Evolutionary conservation across 2,888 invertebrate species (phyloP).

Genomic region (Diadegma fenestrale): DNA sequence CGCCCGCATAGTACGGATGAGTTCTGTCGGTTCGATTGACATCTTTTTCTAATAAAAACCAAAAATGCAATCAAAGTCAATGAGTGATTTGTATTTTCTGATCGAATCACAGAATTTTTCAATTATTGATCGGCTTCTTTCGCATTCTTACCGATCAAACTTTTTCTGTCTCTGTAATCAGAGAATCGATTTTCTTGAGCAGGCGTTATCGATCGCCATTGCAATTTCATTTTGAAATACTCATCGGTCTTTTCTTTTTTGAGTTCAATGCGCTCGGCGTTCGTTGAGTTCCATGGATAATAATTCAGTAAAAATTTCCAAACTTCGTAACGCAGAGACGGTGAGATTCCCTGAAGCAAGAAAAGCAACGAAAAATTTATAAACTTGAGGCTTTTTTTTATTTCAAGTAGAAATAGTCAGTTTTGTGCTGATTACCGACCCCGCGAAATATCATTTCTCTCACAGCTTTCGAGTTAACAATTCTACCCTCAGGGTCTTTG

Average conservation of each 20-base stretch:
- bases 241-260: constrained; percentile 92
- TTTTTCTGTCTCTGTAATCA: constrained; percentile 95
- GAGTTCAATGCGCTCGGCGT: constrained; percentile 89
- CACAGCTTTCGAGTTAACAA: constrained; percentile 91
- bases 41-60: constrained; percentile 91
- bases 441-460: constrained; percentile 96
- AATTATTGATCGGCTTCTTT: no score
- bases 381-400: background rate
- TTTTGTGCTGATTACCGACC: constrained; percentile 86
- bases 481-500: constrained; percentile 92
- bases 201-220: constrained; percentile 96
- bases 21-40: constrained; percentile 98
- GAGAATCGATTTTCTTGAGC: constrained; percentile 95
- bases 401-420: background rate
- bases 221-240: constrained; percentile 97
- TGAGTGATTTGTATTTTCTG: background rate
- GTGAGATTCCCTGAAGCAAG: constrained; percentile 90
- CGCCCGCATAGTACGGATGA: constrained; percentile 96
- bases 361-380: background rate
- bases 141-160: constrained; percentile 89
- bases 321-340: constrained; percentile 91
- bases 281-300: constrained; percentile 93
- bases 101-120: no score
- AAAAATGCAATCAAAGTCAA: background rate
- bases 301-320: constrained; percentile 98